phyloP scores from a whole-genome alignment of 2,888 invertebrate genomes.

The Synergus japonicus region DNA sequence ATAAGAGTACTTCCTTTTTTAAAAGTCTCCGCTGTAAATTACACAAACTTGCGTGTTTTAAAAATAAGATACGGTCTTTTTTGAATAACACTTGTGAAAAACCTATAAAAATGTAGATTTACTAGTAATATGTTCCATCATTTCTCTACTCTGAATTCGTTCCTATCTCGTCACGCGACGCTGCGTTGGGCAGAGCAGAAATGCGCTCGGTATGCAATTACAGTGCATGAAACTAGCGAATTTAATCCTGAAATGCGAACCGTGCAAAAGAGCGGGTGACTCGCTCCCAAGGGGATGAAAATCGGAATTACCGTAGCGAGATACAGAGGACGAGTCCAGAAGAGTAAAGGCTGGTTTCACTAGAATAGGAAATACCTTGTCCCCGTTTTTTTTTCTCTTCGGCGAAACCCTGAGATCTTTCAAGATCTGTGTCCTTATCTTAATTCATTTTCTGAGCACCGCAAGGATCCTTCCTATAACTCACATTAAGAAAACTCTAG shows the following conservation, averaged over 20 bases:
- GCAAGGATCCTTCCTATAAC: not conserved
- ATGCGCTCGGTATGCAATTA: slow-evolving; percentile 30
- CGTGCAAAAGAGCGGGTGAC: slow-evolving; percentile 38
- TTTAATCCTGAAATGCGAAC: slow-evolving; percentile 34
- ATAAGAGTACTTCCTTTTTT: too few species aligned
- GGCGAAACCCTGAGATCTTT: not conserved
- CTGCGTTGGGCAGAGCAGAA: slow-evolving; percentile 1
- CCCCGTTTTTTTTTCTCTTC: not conserved
- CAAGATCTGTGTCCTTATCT: slow-evolving; percentile 10
- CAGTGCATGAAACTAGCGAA: slow-evolving; percentile 36
- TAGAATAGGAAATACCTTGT: slow-evolving; percentile 25
- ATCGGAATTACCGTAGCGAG: slow-evolving; percentile 35
- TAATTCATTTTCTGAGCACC: not conserved
- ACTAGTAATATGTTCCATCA: not conserved
- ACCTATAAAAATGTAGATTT: too few species aligned
- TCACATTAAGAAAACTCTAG: not conserved
- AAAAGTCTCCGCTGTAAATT: too few species aligned
- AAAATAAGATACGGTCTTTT: too few species aligned
- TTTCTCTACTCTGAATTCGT: slow-evolving; percentile 23
- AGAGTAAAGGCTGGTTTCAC: not conserved
- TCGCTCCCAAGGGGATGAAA: slow-evolving; percentile 39
- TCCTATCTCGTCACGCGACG: slow-evolving; percentile 19
- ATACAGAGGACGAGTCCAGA: not conserved
- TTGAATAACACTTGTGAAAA: too few species aligned
- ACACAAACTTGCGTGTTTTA: too few species aligned